phyloP scores from a whole-genome alignment of 2,888 invertebrate species.

The Chalcis sispes region DNA sequence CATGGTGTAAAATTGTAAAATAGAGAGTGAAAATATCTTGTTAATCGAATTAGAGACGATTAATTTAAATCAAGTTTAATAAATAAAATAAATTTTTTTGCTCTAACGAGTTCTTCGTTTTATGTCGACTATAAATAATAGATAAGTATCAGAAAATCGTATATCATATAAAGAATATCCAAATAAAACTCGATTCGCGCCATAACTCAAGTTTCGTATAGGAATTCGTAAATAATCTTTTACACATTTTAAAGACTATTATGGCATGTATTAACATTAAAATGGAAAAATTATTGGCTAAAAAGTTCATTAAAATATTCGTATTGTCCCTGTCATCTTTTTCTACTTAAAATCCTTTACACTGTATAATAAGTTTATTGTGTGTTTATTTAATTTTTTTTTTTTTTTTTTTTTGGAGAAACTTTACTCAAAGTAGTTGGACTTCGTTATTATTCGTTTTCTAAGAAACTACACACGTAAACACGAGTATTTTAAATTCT shows the following conservation, averaged over 20 bases:
- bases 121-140: constrained; percentile 39
- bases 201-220: constrained; percentile 32
- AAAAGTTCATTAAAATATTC: constrained; percentile 35
- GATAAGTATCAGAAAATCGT: constrained; percentile 32
- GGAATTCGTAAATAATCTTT: constrained; percentile 28
- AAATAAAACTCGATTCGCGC: constrained; percentile 28
- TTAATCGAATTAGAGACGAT: not conserved
- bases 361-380: no score
- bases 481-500: no score
- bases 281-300: constrained; percentile 19
- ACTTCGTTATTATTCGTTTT: no score
- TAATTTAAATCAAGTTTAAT: constrained; percentile 22
- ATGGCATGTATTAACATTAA: constrained; percentile 13
- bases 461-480: no score
- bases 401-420: no score
- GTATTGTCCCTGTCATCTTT: no score
- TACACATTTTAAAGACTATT: constrained; percentile 12
- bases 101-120: constrained; percentile 16
- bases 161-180: constrained; percentile 13
- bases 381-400: no score
- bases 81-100: constrained; percentile 9
- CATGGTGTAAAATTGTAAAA: not conserved
- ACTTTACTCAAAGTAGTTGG: no score
- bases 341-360: no score
- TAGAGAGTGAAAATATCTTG: not conserved